These are phyloP conservation scores for Mythimna ferrago DNA, from an alignment of 2,888 invertebrate genomes.

Conservation along the genomic window DNA sequence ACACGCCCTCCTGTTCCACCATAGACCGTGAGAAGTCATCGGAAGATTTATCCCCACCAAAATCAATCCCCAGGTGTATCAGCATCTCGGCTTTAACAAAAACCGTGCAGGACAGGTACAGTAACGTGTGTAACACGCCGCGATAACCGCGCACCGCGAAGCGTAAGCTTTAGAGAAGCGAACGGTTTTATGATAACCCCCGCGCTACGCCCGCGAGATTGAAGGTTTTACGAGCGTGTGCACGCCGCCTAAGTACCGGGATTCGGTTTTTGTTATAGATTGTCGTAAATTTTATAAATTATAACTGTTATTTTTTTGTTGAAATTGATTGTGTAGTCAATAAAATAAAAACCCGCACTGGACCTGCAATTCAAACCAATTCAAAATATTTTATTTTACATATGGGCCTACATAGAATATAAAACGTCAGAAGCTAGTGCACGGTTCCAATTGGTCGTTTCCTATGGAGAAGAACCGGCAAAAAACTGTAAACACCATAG, in stretches of 20 bases:
- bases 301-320: constrained; percentile 18
- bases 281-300: constrained; percentile 37
- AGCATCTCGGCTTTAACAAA: constrained; percentile 15
- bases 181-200: constrained; percentile 48
- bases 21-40: too few relatives aligned
- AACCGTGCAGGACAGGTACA: constrained; percentile 51
- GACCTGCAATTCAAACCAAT: not conserved
- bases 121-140: constrained; percentile 32
- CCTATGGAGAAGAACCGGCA: too few relatives aligned
- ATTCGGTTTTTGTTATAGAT: constrained; percentile 33
- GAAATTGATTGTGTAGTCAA: not conserved
- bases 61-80: not conserved
- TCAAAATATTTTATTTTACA: too few relatives aligned
- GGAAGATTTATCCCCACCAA: too few relatives aligned
- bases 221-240: constrained; percentile 50
- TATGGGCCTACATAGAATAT: too few relatives aligned
- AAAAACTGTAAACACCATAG: too few relatives aligned
- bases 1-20: too few relatives aligned
- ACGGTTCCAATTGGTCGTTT: too few relatives aligned
- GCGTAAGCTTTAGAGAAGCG: constrained; percentile 21
- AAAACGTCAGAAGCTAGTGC: too few relatives aligned
- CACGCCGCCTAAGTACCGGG: constrained; percentile 15
- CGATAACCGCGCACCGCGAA: constrained; percentile 31
- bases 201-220: constrained; percentile 20
- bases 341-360: not conserved